A percentile compares a stretch with the other conserved stretches of the same genome.
Conservation (phyloP, 1,140 invertebrate genomes). For the Carposina sasakii region DNA sequence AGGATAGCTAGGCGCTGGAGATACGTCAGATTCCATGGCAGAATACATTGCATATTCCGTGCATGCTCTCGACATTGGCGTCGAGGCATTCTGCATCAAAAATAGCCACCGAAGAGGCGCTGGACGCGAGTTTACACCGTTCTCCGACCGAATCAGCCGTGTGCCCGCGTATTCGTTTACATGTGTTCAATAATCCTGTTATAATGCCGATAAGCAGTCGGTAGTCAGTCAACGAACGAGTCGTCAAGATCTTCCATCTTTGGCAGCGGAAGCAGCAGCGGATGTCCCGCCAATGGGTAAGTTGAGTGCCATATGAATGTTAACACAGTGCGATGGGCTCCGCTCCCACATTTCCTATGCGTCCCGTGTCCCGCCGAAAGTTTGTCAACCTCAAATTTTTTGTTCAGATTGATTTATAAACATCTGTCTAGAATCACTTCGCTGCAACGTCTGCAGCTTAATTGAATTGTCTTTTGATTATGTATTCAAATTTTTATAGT, state of each 20-base stretch:
- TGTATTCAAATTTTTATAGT: too few species aligned
- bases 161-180: conserved; percentile 18
- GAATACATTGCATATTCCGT: conserved; percentile 69
- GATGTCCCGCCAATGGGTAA: conserved; percentile 69
- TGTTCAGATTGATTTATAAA: conserved; percentile 53
- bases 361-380: conserved; percentile 62
- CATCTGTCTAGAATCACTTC: too few species aligned
- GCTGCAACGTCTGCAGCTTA: too few species aligned
- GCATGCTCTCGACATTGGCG: conserved; percentile 71
- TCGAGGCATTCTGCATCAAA: conserved; percentile 68
- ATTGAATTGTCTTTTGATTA: too few species aligned
- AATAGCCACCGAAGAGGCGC: conserved; percentile 66
- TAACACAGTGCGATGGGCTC: conserved; percentile 58
- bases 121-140: conserved; percentile 57
- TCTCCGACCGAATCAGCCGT: conserved; percentile 52
- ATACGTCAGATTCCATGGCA: conserved; percentile 56
- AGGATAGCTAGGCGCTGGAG: conserved; percentile 25
- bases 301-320: conserved; percentile 65
- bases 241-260: conserved; percentile 63
- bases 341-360: conserved; percentile 68
- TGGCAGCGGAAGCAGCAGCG: conserved; percentile 67
- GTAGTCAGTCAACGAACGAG: conserved; percentile 63
- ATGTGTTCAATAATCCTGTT: conserved; percentile 26
- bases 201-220: conserved; percentile 39
- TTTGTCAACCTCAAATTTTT: conserved; percentile 70